Evolutionary conservation across 2,888 invertebrate species (phyloP).

Genomic region (Luperina testacea): DNA sequence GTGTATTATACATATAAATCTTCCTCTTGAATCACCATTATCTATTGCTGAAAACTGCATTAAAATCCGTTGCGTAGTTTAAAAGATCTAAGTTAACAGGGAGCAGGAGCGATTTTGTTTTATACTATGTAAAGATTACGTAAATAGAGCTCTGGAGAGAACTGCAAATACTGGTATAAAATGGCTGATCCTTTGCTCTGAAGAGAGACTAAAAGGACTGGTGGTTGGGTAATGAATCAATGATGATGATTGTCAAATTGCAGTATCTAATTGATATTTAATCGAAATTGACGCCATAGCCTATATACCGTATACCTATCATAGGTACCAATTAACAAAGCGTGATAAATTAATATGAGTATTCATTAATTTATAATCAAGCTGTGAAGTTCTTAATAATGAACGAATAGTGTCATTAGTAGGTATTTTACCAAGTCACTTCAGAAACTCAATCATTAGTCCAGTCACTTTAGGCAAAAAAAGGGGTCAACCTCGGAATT

Average conservation of each 20-base stretch:
- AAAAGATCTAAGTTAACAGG: too few relatives aligned
- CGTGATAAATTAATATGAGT: not conserved
- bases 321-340: not conserved
- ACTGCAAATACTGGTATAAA: not conserved
- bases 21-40: too few relatives aligned
- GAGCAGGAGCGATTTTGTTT: too few relatives aligned
- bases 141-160: too few relatives aligned
- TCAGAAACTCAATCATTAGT: too few relatives aligned
- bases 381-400: not conserved
- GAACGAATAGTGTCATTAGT: not conserved
- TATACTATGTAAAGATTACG: too few relatives aligned
- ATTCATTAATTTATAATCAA: not conserved
- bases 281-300: slow-evolving; percentile 4
- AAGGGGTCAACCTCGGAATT: too few relatives aligned
- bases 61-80: too few relatives aligned
- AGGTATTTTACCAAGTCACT: not conserved
- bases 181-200: not conserved
- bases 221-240: not conserved
- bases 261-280: slow-evolving; percentile 13
- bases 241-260: not conserved
- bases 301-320: not conserved
- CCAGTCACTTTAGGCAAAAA: too few relatives aligned
- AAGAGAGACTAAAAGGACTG: not conserved
- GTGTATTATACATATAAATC: too few relatives aligned
- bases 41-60: too few relatives aligned